Evolutionary conservation across 2,888 invertebrate genomes (phyloP), one percentile per base, ranked within the genome.

Genomic region (Brachyptera putata): DNA sequence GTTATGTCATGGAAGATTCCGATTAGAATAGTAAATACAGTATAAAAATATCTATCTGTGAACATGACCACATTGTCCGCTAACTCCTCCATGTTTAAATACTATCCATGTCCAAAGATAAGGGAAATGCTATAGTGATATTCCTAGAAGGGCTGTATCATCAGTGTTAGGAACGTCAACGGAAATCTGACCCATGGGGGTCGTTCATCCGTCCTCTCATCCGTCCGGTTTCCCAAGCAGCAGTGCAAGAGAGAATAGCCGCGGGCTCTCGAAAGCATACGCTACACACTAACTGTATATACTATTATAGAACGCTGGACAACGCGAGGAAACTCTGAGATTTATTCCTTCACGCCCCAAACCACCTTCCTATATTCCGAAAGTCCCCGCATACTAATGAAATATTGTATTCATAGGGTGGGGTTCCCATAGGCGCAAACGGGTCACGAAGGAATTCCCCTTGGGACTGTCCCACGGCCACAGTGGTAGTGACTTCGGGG

Each of bases 331-430:
- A 60, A 49, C 43, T 53, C 58, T 50, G 30, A 62, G 61, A 62
- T 62, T 62, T 62, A 62, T 62, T 62, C 61, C 61, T 62, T 57
- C 49, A 37, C 55, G 18, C 43, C 55, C 36, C 46, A 43, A 14
- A 24, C 41, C 56, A 21, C 30, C 18, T 24, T 11, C 50, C 21
- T 18, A 34, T 58, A 21, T 18, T 30, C 34, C 39, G 30, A n/a
- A 4, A 34, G 56, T 46, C 41, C 46, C 61, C 60, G 61, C 63
- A 63, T 59, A 59, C 72, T 74, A 74, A 74, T 74, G 74, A 74
- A 74, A 74, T 74, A 74, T 74, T 71, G 73, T 74, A 74, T 74
- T 74, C 74, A 74, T 74, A 73, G 74, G 71, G 72, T 70, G 69
- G 70, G 41, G 55, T 37, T 53, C 60, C 60, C 60, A 50, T 25